Evolutionary conservation across 1,140 invertebrate species (phyloP), one percentile per base, ranked within the genome.

Genomic region (Formica exsecta): DNA sequence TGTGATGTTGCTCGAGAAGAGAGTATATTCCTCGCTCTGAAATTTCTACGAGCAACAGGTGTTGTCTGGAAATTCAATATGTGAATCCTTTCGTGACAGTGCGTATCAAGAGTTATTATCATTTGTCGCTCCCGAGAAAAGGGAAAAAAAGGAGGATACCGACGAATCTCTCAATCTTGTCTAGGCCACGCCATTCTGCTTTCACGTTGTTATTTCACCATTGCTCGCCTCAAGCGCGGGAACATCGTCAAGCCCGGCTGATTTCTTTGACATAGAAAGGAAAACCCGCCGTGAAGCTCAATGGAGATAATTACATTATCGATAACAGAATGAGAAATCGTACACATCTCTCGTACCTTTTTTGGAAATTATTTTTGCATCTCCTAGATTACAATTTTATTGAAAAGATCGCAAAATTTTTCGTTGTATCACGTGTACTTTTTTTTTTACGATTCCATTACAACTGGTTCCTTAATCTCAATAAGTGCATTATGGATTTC

Each of bases 231-330:
- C 29, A 62, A 89, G 86, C 90, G 81, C 88, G 90, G 88, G 87
- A 91, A 92, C 85, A 85, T 83, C 85, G 87, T 85, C 83, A 85
- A 89, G 87, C 62, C 57, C 61, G 77, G 64, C 32, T 86, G 89
- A 92, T 92, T 92, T 92, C 91, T 92, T 92, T 91, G 91, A 92
- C 91, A 92, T 91, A 89, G 90, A 92, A 92, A 92, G 90, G 90
- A 92, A 92, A 92, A 91, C 80, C 59, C 66, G 65, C 9, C 64
- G 5, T 32, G 38, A 11, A 11, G 9, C 22, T 83, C 65, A 74
- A 83, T 83, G 87, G 32, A 54, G 68, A 75, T 79, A 73, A 66
- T 62, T 61, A 19, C 16, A 61, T 83, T 48, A 44, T 83, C 54
- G n/a, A 74, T 36, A 57, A 61, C 68, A 48, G 32, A 59, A 70